Base-by-base conservation (phyloP, 1,140 invertebrate species). In the Anthonomus grandis region DNA sequence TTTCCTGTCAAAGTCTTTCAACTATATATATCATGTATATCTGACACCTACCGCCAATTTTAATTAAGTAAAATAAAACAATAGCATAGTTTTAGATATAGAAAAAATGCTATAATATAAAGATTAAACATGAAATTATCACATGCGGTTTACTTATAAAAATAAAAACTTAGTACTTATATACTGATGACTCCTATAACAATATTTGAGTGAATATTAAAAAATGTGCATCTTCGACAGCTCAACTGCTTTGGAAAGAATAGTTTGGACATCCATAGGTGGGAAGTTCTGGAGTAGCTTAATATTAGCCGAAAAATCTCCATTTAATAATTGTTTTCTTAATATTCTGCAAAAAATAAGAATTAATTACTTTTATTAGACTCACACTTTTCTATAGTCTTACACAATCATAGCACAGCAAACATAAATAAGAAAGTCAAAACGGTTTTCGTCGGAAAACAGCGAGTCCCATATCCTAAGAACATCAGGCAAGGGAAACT, bases 361-460 rank as follows among this genome's bases (percentile, higher is more conserved):
- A 21, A 46, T 13, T 38, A 25, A 24, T 8, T 46, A 53, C 25
- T 50, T 49, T 21, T 62, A 18, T n/a, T 51, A 23, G n/a, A 9
- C 42, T 39, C 37, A 24, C 12, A 22, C 2, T 44, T 21, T 41
- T 22, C 24, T 4, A 36, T 23, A 38, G 36, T 22, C 90, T 86
- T 81, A 95, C 91, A 95, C 79, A 63, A 97, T 90, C 94, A 98
- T 97, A 61, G 94, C 91, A 80, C 91, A 95, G 74, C 93, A 97
- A 49, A 97, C 86, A 69, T 89, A 82, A 62, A 95, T 89, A 0
- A 97, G 82, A 69, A 96, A 97, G 65, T 87, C 81, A 73, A 97
- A 97, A 66, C 95, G 81, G 39, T 88, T 82, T 53, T 86, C 78
- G 76, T 97, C 94, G 0, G 93, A 84, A 76, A 98, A 93, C 15